Conservation (phyloP, 2,888 invertebrate genomes). For the Spilosoma lubricipeda region DNA sequence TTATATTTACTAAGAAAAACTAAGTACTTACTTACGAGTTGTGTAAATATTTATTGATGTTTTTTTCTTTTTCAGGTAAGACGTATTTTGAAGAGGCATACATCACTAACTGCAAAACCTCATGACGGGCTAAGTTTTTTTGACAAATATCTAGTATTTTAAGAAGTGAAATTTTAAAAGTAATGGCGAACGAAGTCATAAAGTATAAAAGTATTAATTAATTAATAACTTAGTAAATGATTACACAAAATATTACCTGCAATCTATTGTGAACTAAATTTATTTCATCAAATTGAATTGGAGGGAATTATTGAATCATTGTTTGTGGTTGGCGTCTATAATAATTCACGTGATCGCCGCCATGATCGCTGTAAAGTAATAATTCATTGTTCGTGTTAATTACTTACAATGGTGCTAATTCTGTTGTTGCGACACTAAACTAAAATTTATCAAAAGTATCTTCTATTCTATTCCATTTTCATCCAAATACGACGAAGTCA, state of each 20-base stretch:
- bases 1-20: no score
- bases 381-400: constrained; percentile 53
- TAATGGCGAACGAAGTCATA: background rate
- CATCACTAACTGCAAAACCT: background rate
- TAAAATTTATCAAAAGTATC: no score
- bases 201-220: background rate
- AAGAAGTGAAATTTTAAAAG: background rate
- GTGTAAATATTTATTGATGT: constrained; percentile 10
- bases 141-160: background rate
- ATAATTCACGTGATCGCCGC: constrained; percentile 49
- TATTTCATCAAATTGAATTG: constrained; percentile 48
- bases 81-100: constrained; percentile 2
- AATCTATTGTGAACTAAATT: constrained; percentile 42
- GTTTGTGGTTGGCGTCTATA: constrained; percentile 50
- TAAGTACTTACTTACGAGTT: background rate
- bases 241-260: constrained; percentile 33
- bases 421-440: no score
- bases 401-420: constrained; percentile 37
- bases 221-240: constrained; percentile 29
- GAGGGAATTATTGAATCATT: constrained; percentile 49
- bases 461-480: no score
- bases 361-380: constrained; percentile 50
- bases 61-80: constrained; percentile 62
- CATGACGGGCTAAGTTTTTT: constrained; percentile 5
- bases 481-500: no score